These are phyloP conservation scores for Sarcophaga carnaria DNA, from an alignment of 2,888 invertebrate genomes.

Conservation along the genomic window DNA sequence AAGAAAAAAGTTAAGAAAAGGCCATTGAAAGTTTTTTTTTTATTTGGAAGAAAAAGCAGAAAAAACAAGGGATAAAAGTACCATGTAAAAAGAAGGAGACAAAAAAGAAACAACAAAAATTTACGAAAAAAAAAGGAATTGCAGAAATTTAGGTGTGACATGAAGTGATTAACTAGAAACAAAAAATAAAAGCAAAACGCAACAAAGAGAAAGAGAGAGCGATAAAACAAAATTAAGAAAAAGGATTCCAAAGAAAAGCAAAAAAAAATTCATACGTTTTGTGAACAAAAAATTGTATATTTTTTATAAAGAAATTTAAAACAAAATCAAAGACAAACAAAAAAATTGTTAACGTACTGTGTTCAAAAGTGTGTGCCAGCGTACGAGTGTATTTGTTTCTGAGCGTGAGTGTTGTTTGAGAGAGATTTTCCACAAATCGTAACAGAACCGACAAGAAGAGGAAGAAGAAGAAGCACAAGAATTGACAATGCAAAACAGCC, in stretches of 20 bases:
- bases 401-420: not conserved
- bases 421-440: too few relatives aligned
- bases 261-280: not conserved
- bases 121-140: slow-evolving; percentile 52
- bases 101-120: slow-evolving; percentile 39
- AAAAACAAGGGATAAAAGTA: slow-evolving; percentile 34
- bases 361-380: not conserved
- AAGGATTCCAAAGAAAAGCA: slow-evolving; percentile 17
- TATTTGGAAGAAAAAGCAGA: not conserved
- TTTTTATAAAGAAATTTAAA: not conserved
- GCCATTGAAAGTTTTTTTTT: slow-evolving; percentile 14
- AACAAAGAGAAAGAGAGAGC: slow-evolving; percentile 6
- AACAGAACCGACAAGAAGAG: not conserved
- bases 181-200: slow-evolving; percentile 32
- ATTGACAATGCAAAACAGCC: slow-evolving; percentile 72
- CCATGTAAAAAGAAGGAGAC: slow-evolving; percentile 48
- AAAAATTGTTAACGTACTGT: not conserved
- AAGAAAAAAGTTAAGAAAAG: not conserved
- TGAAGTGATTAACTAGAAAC: slow-evolving; percentile 54
- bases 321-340: not conserved
- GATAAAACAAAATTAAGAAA: slow-evolving; percentile 9
- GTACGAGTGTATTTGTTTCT: slow-evolving; percentile 9
- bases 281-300: not conserved
- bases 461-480: slow-evolving; percentile 29
- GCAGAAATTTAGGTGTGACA: slow-evolving; percentile 64